phyloP scores from a whole-genome alignment of 30 jellyfish, hydroid and myxozoan genomes.

The Turritopsis rubra region DNA sequence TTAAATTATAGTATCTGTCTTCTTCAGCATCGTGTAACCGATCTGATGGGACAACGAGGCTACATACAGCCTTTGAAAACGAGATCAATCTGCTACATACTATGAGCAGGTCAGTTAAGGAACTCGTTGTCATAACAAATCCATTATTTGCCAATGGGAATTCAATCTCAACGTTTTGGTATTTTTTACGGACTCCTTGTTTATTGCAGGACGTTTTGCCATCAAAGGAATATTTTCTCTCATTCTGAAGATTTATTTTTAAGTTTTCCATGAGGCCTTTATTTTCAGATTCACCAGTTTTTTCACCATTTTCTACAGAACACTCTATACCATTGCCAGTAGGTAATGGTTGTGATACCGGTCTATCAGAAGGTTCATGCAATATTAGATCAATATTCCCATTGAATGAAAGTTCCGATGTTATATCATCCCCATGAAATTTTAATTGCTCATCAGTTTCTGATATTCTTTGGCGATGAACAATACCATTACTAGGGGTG shows the following conservation, averaged over 20 bases:
- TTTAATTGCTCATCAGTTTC: background rate
- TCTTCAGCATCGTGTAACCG: background rate
- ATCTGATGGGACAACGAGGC: background rate
- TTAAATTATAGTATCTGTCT: background rate
- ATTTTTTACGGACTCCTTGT: background rate
- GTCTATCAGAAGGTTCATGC: background rate
- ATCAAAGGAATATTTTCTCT: background rate
- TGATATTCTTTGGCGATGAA: background rate
- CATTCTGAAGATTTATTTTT: background rate
- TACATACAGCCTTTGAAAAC: background rate
- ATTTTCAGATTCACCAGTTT: no score
- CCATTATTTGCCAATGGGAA: slow-evolving; percentile 1
- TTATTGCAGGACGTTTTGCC: background rate
- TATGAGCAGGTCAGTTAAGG: background rate
- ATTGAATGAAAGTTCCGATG: background rate
- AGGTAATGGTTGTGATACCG: background rate
- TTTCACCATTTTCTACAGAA: background rate
- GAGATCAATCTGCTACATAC: slow-evolving; percentile 11
- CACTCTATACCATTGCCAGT: background rate
- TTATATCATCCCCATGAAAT: background rate
- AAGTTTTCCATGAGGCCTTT: background rate
- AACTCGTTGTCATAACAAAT: slow-evolving; percentile 7
- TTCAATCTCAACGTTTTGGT: background rate
- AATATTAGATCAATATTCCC: background rate
- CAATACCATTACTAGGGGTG: background rate